A percentile compares a stretch with the other conserved stretches of the same genome.
Evolutionary conservation across 2,113 vertebrate species (phyloP).

Genomic region (Hippopotamus amphibius): DNA sequence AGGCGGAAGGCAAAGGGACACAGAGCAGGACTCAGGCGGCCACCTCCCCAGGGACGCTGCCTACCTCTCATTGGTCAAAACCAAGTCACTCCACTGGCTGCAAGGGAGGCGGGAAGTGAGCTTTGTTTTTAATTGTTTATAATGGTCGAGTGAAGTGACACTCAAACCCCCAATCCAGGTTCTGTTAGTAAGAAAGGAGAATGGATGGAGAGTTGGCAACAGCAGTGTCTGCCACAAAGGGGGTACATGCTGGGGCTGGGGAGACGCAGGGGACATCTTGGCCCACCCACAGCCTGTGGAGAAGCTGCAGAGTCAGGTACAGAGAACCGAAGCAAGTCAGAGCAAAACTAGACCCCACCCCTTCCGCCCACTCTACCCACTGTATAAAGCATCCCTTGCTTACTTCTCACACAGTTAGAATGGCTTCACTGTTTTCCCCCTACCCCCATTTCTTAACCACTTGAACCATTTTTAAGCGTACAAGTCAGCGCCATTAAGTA

Average conservation of each 20-base stretch:
- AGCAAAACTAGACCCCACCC: too few species aligned
- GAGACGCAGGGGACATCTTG: neutral
- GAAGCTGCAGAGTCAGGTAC: neutral
- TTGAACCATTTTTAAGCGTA: neutral
- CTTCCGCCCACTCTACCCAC: rapidly evolving
- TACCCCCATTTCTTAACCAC: neutral
- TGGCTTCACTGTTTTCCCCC: neutral
- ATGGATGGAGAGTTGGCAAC: neutral
- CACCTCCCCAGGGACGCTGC: neutral
- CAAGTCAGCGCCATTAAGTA: neutral
- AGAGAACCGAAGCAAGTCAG: neutral
- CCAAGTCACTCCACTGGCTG: neutral
- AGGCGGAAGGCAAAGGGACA: neutral
- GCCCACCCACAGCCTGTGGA: neutral
- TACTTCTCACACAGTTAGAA: neutral
- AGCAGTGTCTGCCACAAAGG: neutral
- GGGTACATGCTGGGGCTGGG: neutral
- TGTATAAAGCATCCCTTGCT: neutral
- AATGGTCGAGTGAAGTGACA: neutral
- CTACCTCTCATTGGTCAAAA: neutral
- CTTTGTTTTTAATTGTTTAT: neutral
- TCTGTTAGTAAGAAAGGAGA: neutral
- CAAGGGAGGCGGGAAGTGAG: neutral
- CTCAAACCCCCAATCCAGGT: neutral
- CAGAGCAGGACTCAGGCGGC: neutral